Base-by-base conservation (phyloP, 1,140 invertebrate species). In the Nixonia krombeini region DNA sequence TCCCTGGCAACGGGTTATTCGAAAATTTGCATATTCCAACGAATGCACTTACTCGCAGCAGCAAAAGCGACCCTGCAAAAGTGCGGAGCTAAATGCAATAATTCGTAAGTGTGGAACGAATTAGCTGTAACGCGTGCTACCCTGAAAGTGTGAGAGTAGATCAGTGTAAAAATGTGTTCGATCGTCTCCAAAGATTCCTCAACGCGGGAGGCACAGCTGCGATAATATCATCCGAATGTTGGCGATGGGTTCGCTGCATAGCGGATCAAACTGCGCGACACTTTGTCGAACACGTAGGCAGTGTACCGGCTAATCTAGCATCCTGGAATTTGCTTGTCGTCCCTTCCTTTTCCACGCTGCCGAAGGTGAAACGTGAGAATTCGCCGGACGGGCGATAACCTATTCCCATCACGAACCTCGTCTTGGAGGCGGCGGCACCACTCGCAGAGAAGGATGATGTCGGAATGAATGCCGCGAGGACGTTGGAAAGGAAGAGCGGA, bases 361-460 rank as follows among this genome's bases (percentile, higher is more conserved):
- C 72, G 58, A 59, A 59, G 56, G 56, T 66, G 55, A 66, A 71
- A 71, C 67, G 70, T 76, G 67, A 70, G 68, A 72, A 69, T 74
- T 74, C 51, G 16, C 33, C 42, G 64, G 61, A 63, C 64, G 64
- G 53, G 50, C 63, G 49, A 72, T 74, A 73, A 73, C 69, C 67
- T 64, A 76, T 76, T 72, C 69, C 61, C 58, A 56, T 72, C 72
- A 76, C 72, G 74, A 74, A 72, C 52, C 61, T 67, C 52, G 65
- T 69, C 57, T 73, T 58, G 52, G 51, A 66, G 63, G 57, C 59
- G 44, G 71, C 28, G 26, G 46, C 45, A 61, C 46, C 52, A 72
- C 50, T 70, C 33, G 66, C 50, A 64, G 64, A 67, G 59, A 52
- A 26, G 37, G 41, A 61, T 15, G 33, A 15, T 10, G 15, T 6